phyloP scores from a whole-genome alignment of 2,797 vertebrate species.

The Sebastiscus albofasciatus region DNA sequence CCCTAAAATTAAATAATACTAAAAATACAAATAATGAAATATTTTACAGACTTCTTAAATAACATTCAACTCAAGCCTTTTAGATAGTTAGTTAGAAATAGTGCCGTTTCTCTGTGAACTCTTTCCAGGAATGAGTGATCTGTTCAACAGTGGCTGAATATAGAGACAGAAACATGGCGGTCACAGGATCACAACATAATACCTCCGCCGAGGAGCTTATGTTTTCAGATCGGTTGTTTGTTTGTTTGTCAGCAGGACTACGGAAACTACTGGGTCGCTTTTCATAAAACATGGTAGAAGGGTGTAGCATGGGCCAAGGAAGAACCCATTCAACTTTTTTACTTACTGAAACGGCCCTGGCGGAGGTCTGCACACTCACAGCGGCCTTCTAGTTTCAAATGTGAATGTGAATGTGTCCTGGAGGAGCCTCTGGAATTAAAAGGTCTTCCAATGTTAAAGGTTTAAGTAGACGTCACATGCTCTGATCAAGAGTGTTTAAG shows the following conservation, averaged over 20 bases:
- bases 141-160: neutral
- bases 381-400: neutral
- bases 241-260: neutral
- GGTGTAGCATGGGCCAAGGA: no score
- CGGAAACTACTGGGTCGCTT: no score
- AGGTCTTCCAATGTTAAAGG: neutral
- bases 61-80: neutral
- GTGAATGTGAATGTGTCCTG: neutral
- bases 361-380: neutral
- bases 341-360: neutral
- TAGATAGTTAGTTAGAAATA: neutral
- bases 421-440: neutral
- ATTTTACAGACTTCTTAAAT: neutral
- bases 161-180: neutral
- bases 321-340: no score
- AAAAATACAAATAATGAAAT: neutral
- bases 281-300: no score
- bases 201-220: neutral
- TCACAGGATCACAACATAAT: neutral
- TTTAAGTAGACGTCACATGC: neutral
- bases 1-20: neutral
- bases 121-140: conserved; percentile 24
- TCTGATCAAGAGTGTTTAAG: neutral
- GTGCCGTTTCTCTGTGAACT: neutral
- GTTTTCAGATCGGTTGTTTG: neutral